These are phyloP conservation scores for Hycleus cichorii DNA, from an alignment of 1,140 invertebrate species.

Conservation along the genomic window DNA sequence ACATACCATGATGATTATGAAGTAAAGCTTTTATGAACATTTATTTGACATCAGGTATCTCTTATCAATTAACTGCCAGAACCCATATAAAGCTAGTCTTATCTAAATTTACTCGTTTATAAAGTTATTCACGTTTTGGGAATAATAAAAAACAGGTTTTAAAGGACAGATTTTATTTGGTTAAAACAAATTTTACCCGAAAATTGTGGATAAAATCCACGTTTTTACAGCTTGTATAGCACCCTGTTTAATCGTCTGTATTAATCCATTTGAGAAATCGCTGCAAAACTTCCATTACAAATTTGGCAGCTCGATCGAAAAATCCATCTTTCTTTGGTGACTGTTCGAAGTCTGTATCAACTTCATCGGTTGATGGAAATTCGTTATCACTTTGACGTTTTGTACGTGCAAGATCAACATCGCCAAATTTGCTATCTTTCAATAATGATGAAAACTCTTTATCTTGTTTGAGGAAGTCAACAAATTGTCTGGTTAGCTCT, in stretches of 20 bases:
- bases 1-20: too few relatives aligned
- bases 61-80: too few relatives aligned
- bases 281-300: conserved; percentile 38
- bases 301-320: conserved; percentile 39
- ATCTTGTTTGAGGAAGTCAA: conserved; percentile 33
- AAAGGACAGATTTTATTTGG: neutral
- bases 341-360: conserved; percentile 3
- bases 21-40: too few relatives aligned
- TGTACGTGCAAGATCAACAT: neutral
- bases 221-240: conserved; percentile 12
- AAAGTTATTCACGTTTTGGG: too few relatives aligned
- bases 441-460: conserved; percentile 26
- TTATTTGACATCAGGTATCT: too few relatives aligned
- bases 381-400: neutral
- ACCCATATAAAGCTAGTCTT: too few relatives aligned
- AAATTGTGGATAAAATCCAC: conserved; percentile 18
- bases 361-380: neutral
- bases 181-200: conserved; percentile 21
- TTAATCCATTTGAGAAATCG: conserved; percentile 41
- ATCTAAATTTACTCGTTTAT: too few relatives aligned
- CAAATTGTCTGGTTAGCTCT: conserved; percentile 27
- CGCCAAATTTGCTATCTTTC: conserved; percentile 8
- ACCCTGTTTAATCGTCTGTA: conserved; percentile 30
- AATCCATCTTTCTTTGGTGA: conserved; percentile 29
- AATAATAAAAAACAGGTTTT: neutral